These are phyloP conservation scores for Scomber japonicus DNA, from an alignment of 2,113 vertebrate species.

Conservation along the genomic window DNA sequence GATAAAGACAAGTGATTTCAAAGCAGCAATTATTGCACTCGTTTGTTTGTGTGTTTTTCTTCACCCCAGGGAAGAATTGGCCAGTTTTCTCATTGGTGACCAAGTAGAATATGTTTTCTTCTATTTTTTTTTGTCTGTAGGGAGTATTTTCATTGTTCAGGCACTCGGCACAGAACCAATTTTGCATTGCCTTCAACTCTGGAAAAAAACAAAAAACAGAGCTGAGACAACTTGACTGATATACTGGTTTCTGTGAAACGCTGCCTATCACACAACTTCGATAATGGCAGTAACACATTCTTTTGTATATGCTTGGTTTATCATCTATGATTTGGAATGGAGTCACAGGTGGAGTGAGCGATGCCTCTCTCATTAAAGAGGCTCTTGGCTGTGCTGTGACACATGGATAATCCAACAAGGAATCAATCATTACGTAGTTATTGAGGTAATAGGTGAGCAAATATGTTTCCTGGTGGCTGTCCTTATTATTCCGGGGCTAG, in stretches of 20 bases:
- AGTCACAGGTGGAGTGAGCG: slow-evolving; percentile 65
- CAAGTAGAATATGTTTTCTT: slow-evolving; percentile 15
- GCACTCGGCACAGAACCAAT: slow-evolving; percentile 44
- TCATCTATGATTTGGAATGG: slow-evolving; percentile 60
- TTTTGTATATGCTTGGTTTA: slow-evolving; percentile 52
- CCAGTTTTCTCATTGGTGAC: slow-evolving; percentile 23
- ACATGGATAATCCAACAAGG: slow-evolving; percentile 78
- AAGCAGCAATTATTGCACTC: slow-evolving; percentile 29
- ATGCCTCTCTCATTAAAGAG: slow-evolving; percentile 67
- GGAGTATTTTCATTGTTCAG: slow-evolving; percentile 42
- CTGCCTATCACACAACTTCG: slow-evolving; percentile 7
- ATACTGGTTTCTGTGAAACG: slow-evolving; percentile 37
- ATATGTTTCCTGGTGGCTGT: slow-evolving; percentile 78
- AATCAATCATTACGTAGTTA: slow-evolving; percentile 83
- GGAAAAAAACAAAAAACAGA: slow-evolving; percentile 38
- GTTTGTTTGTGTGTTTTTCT: slow-evolving; percentile 33
- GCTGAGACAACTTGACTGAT: slow-evolving; percentile 48
- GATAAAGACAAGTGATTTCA: not conserved
- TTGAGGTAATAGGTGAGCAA: slow-evolving; percentile 78
- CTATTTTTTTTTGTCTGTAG: slow-evolving; percentile 13
- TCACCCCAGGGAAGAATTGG: slow-evolving; percentile 17
- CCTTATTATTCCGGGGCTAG: slow-evolving; percentile 74
- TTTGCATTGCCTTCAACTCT: slow-evolving; percentile 27
- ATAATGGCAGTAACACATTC: slow-evolving; percentile 38
- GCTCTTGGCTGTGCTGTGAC: slow-evolving; percentile 73